These are phyloP conservation scores for Melanotaenia trifasciata DNA, from an alignment of 2,797 vertebrate species.

Conservation along the genomic window DNA sequence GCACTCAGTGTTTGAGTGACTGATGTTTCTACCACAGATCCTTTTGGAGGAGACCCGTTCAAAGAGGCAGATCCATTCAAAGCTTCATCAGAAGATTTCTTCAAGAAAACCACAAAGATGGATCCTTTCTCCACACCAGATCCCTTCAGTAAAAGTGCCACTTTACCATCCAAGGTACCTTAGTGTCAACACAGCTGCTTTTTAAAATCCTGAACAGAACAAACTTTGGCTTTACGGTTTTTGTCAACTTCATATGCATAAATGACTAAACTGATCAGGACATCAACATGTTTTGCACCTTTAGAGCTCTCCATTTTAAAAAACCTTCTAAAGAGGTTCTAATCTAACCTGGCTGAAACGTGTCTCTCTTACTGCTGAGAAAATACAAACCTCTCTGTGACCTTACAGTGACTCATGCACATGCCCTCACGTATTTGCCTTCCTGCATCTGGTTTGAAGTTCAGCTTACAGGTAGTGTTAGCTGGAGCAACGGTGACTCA, in stretches of 20 bases:
- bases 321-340: background rate
- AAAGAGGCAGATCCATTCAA: slow-evolving; percentile 86
- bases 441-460: background rate
- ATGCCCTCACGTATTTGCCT: background rate
- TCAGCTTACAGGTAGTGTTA: background rate
- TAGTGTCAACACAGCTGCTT: background rate
- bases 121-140: slow-evolving; percentile 92
- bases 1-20: background rate
- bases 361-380: background rate
- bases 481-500: background rate
- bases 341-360: background rate
- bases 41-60: slow-evolving; percentile 89
- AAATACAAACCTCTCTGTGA: background rate
- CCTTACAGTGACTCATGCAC: background rate
- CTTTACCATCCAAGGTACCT: slow-evolving; percentile 89
- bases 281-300: background rate
- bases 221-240: background rate
- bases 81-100: slow-evolving; percentile 90
- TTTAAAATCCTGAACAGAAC: background rate
- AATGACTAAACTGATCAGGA: background rate
- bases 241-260: background rate
- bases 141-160: slow-evolving; percentile 90
- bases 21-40: slow-evolving; percentile 76
- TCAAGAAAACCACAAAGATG: slow-evolving; percentile 90
- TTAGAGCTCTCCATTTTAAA: background rate